phyloP scores from a whole-genome alignment of 2,888 invertebrate genomes.

The Pristionchus exspectatus region DNA sequence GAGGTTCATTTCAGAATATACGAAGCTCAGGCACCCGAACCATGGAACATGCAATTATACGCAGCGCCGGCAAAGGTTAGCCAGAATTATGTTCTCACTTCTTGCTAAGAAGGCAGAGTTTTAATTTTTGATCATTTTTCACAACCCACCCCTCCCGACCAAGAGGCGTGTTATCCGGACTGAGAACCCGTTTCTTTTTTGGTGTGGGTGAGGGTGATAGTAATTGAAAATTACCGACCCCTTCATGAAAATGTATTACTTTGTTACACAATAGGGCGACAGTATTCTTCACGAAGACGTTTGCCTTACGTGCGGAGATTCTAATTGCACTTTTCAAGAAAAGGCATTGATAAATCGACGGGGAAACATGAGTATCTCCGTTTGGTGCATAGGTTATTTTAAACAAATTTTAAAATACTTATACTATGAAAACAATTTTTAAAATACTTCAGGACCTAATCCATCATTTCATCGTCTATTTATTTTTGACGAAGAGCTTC shows the following conservation, averaged over 20 bases:
- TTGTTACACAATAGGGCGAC: background rate
- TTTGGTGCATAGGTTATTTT: background rate
- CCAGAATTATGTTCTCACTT: background rate
- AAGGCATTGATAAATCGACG: background rate
- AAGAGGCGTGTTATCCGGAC: no score
- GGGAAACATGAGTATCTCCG: background rate
- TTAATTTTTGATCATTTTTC: background rate
- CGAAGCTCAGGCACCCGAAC: background rate
- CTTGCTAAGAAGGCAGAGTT: no score
- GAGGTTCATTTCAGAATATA: background rate
- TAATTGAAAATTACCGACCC: no score
- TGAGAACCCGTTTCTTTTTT: no score
- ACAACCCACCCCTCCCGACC: no score
- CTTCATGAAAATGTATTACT: no score
- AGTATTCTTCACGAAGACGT: background rate
- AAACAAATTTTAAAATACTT: no score
- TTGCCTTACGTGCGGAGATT: background rate
- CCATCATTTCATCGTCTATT: no score
- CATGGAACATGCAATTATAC: background rate
- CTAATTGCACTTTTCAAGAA: background rate
- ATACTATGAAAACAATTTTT: no score
- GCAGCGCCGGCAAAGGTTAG: background rate
- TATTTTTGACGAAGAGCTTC: no score
- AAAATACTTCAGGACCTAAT: no score
- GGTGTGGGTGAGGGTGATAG: no score